A percentile compares a stretch with the other conserved stretches of the same genome.
Evolutionary conservation across 2,888 invertebrate genomes (phyloP).

Genomic region (Sinelater perroti): DNA sequence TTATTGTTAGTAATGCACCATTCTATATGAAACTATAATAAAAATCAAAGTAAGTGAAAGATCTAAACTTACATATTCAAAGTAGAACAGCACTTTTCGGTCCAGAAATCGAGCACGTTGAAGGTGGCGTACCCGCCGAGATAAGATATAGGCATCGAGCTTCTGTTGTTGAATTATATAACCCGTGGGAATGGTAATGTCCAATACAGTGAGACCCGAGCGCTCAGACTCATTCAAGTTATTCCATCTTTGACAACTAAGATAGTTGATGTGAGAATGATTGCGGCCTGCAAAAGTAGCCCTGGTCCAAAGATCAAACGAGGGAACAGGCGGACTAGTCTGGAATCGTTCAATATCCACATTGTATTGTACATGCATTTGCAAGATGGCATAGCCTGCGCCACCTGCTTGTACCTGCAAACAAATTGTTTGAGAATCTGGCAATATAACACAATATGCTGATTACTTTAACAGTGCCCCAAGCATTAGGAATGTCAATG

Average conservation of each 20-base stretch:
- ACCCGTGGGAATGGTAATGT: conserved; percentile 88
- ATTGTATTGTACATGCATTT: conserved; percentile 92
- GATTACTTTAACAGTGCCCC: conserved; percentile 85
- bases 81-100: conserved; percentile 89
- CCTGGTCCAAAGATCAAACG: conserved; percentile 81
- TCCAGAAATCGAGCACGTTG: conserved; percentile 85
- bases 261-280: conserved; percentile 90
- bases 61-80: conserved; percentile 81
- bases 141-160: conserved; percentile 84
- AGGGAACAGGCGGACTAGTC: conserved; percentile 80
- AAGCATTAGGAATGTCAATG: conserved; percentile 88
- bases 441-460: neutral
- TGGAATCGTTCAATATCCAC: conserved; percentile 86
- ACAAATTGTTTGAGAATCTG: neutral
- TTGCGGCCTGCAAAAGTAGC: conserved; percentile 88
- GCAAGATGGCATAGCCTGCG: conserved; percentile 92
- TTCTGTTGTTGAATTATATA: conserved; percentile 91
- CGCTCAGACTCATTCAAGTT: conserved; percentile 79
- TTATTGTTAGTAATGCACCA: too few species aligned
- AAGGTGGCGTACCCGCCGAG: conserved; percentile 80
- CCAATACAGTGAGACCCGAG: conserved; percentile 88
- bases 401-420: conserved; percentile 82
- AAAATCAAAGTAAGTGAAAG: too few species aligned
- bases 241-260: conserved; percentile 84
- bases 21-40: too few species aligned